Evolutionary conservation across 23 tunicate genomes (phyloP).

Genomic region (Trididemnum clinides): DNA sequence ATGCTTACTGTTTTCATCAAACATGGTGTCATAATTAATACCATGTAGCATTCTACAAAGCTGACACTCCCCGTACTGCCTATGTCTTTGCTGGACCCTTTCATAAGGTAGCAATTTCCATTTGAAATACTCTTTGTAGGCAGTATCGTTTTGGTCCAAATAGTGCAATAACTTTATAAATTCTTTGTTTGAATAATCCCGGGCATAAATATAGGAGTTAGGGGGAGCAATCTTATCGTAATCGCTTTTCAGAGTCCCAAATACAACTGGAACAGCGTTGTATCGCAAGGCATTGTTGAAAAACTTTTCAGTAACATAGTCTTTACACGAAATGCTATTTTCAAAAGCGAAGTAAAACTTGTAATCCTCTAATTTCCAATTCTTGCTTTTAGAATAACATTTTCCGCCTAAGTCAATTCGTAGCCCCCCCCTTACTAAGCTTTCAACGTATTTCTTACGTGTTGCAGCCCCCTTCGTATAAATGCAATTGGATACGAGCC

Average conservation of each 20-base stretch:
- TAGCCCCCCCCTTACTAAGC: slow-evolving; percentile 51
- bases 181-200: slow-evolving; percentile 20
- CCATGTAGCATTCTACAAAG: slow-evolving; percentile 46
- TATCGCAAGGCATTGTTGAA: neutral
- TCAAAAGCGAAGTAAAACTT: slow-evolving; percentile 81
- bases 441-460: slow-evolving; percentile 42
- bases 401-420: slow-evolving; percentile 45
- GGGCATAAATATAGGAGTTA: slow-evolving; percentile 40
- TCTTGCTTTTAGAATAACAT: slow-evolving; percentile 37
- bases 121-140: slow-evolving; percentile 44
- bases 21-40: slow-evolving; percentile 35
- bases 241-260: slow-evolving; percentile 36
- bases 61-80: slow-evolving; percentile 18
- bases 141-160: slow-evolving; percentile 48
- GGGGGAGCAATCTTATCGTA: slow-evolving; percentile 15
- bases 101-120: slow-evolving; percentile 4
- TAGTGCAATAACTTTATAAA: slow-evolving; percentile 34
- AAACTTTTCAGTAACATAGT: slow-evolving; percentile 68
- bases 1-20: neutral
- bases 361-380: neutral
- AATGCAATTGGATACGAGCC: slow-evolving; percentile 70
- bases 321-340: slow-evolving; percentile 48
- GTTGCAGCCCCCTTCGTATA: slow-evolving; percentile 46
- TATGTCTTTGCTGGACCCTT: neutral
- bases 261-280: slow-evolving; percentile 57